Percentiles rank a stretch among this genome's conserved stretches.
Evolutionary conservation across 2,113 vertebrate species (phyloP).

Genomic region (Motacilla tschutschensis): DNA sequence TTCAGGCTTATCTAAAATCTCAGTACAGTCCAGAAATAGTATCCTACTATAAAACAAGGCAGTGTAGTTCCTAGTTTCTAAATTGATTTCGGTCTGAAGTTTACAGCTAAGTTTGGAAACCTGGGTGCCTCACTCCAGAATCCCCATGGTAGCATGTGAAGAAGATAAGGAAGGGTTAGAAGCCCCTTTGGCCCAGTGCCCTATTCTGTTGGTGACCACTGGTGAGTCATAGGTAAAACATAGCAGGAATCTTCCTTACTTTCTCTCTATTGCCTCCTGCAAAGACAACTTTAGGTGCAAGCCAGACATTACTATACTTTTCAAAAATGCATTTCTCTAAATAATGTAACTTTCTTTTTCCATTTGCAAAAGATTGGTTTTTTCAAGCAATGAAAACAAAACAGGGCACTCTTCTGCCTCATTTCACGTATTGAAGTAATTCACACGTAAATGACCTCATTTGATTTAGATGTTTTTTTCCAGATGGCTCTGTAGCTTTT

Average conservation of each 20-base stretch:
- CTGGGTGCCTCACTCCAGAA: background rate
- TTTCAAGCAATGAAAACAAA: background rate
- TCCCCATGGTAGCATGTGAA: background rate
- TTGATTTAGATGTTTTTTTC: background rate
- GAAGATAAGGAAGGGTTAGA: background rate
- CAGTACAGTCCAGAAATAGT: background rate
- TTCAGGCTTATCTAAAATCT: background rate
- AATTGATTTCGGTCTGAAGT: background rate
- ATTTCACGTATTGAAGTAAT: background rate
- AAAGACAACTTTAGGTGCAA: background rate
- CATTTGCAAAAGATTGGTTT: background rate
- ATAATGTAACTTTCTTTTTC: background rate
- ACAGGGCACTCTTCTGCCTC: background rate
- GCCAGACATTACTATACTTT: background rate
- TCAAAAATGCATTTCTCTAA: background rate
- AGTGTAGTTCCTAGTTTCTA: background rate
- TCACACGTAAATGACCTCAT: background rate
- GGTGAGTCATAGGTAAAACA: background rate
- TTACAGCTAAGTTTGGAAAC: background rate
- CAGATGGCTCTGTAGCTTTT: background rate
- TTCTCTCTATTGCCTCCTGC: background rate
- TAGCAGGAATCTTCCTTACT: background rate
- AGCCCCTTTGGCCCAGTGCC: background rate
- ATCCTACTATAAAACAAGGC: background rate
- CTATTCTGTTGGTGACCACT: background rate